These are phyloP conservation scores for Lampris megalopsis DNA, from an alignment of 2,113 vertebrate species.

Conservation along the genomic window DNA sequence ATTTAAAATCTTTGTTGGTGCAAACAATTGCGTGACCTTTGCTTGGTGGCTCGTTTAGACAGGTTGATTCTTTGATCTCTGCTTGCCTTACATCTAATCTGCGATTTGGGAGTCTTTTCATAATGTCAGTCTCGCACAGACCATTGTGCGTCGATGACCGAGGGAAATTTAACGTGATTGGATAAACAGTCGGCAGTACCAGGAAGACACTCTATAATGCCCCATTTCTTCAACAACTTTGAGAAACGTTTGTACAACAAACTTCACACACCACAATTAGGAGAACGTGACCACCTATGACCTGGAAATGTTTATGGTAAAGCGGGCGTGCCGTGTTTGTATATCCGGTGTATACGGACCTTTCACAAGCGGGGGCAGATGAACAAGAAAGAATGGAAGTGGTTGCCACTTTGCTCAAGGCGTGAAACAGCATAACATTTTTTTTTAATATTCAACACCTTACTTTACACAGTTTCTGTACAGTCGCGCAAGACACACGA, in stretches of 20 bases:
- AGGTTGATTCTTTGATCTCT: too few relatives aligned
- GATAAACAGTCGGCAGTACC: too few relatives aligned
- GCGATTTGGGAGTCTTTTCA: too few relatives aligned
- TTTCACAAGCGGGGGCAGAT: constrained; percentile 63
- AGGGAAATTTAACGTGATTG: too few relatives aligned
- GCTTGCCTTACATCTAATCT: too few relatives aligned
- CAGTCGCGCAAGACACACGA: background rate
- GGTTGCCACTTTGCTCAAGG: constrained; percentile 39
- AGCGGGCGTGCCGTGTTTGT: constrained; percentile 78
- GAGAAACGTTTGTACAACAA: background rate
- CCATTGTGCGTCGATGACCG: too few relatives aligned
- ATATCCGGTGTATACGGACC: constrained; percentile 68
- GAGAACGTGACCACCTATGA: constrained; percentile 31
- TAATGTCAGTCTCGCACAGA: too few relatives aligned
- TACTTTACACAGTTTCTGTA: background rate
- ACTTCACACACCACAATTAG: too few relatives aligned
- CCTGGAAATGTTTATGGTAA: constrained; percentile 63
- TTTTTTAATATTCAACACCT: constrained; percentile 8
- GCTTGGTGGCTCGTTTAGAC: background rate
- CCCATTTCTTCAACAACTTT: too few relatives aligned
- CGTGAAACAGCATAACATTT: constrained; percentile 48
- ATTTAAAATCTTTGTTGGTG: background rate
- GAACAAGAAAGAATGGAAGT: constrained; percentile 66
- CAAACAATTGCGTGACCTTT: background rate
- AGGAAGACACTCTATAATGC: too few relatives aligned